Base-by-base conservation (phyloP, 2,113 vertebrate genomes). In the Crocuta crocuta region DNA sequence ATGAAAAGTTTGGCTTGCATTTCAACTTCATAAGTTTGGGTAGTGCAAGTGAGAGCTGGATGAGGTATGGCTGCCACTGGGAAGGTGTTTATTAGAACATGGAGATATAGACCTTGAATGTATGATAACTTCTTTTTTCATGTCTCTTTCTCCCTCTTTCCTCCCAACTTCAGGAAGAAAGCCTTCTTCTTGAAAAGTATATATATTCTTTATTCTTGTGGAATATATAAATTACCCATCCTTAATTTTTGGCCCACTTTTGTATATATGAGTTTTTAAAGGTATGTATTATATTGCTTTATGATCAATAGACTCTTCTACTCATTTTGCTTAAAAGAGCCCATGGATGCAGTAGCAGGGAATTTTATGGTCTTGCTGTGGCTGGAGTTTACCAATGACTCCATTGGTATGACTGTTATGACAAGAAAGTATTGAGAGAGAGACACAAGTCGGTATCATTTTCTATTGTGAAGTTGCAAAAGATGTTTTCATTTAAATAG, bases 191-290 rank as follows among this genome's bases (percentile, higher is more conserved):
- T 50, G 31, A 94, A 87, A 35, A 94, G n/a, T 66, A 66, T 45
- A 78, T 66, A 26, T 39, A 33, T 53, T 74, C 43, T 81, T 80
- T 39, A 43, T 53, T 74, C 53, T 81, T 73, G 68, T 58, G 83
- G 76, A 91, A 66, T 80, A 19, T 76, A 13, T 48, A 55, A 35
- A 73, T 96, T 87, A 61, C 8, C 39, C 35, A 76, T 79, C 45
- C 15, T 96, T 96, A 95, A 80, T 35, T 96, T 97, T 97, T 94
- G 86, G 28, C 31, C 5, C 78, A 70, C 4, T 80, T 97, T 74
- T 89, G 48, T 76, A 50, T 65, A 58, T 65, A 33, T 55, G 53
- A 94, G 17, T 28, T 91, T 78, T 96, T 43, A 71, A 66, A 65
- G 79, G 76, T 84, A 19, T 76, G 39, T 71, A 58, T 48, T 91